Conservation (phyloP, 2,888 invertebrate species). For the Asteroscopus sphinx region DNA sequence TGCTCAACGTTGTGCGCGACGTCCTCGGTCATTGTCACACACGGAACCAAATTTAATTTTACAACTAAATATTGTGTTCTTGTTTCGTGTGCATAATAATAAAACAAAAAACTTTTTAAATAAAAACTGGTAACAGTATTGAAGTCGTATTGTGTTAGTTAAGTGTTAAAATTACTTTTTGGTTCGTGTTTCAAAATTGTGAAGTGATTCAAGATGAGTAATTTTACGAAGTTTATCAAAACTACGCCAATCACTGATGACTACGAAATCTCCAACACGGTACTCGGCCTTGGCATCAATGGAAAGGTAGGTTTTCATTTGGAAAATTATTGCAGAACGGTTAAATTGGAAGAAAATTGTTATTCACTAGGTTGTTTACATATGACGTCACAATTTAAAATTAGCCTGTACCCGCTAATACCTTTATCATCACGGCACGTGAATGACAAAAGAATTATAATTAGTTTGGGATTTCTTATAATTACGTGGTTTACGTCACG, state of each 20-base stretch:
- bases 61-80: conserved; percentile 26
- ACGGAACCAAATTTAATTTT: conserved; percentile 21
- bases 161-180: conserved; percentile 53
- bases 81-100: conserved; percentile 34
- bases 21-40: conserved; percentile 40
- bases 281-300: conserved; percentile 99
- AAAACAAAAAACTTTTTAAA: conserved; percentile 12
- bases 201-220: conserved; percentile 77
- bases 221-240: conserved; percentile 90
- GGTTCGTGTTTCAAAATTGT: conserved; percentile 58
- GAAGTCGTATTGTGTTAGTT: conserved; percentile 57
- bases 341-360: conserved; percentile 36
- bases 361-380: conserved; percentile 66
- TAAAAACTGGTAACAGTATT: conserved; percentile 27
- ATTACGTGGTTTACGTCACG: conserved; percentile 17
- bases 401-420: conserved; percentile 56
- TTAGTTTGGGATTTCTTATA: conserved; percentile 24
- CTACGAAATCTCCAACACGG: conserved; percentile 97
- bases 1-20: conserved; percentile 36
- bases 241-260: conserved; percentile 95
- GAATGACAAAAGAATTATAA: conserved; percentile 48
- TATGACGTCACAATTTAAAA: conserved; percentile 71
- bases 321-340: conserved; percentile 29
- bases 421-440: conserved; percentile 23
- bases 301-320: conserved; percentile 92